phyloP scores from a whole-genome alignment of 2,888 invertebrate genomes.

The Apamea anceps region DNA sequence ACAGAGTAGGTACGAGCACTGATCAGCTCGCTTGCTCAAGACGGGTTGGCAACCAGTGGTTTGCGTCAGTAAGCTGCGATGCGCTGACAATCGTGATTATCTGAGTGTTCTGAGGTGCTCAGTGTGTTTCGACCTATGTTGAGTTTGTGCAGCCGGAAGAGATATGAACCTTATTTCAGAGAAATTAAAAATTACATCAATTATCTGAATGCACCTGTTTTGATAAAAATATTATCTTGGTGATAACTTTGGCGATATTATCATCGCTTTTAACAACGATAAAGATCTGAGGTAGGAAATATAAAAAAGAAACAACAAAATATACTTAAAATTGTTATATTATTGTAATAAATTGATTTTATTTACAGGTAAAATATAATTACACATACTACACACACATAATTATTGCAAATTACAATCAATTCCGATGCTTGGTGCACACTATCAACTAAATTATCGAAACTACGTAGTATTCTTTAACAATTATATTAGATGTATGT shows the following conservation, averaged over 20 bases:
- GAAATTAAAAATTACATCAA: neutral
- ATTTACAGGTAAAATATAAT: slow-evolving; percentile 80
- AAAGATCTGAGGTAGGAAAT: neutral
- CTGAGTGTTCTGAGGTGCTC: neutral
- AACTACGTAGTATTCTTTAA: slow-evolving; percentile 6
- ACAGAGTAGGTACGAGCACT: too few species aligned
- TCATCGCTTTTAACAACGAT: neutral
- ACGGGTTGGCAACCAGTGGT: neutral
- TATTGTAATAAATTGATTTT: slow-evolving; percentile 85
- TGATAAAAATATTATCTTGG: neutral
- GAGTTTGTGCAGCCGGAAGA: neutral
- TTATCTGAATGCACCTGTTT: neutral
- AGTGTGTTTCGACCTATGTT: neutral
- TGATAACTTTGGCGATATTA: neutral
- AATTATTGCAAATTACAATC: slow-evolving; percentile 67
- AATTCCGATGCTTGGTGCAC: slow-evolving; percentile 50
- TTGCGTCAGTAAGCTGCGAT: neutral
- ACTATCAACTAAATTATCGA: slow-evolving; percentile 32
- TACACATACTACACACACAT: slow-evolving; percentile 65
- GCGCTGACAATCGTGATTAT: neutral
- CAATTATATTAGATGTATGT: slow-evolving; percentile 14
- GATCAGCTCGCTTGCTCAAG: too few species aligned
- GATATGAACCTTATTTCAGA: neutral
- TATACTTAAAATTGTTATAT: slow-evolving; percentile 79
- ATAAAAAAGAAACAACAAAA: slow-evolving; percentile 57